Percentiles rank a stretch among this genome's conserved stretches.
phyloP scores from a whole-genome alignment of 1,140 invertebrate genomes.

The Drosophila pachea region DNA sequence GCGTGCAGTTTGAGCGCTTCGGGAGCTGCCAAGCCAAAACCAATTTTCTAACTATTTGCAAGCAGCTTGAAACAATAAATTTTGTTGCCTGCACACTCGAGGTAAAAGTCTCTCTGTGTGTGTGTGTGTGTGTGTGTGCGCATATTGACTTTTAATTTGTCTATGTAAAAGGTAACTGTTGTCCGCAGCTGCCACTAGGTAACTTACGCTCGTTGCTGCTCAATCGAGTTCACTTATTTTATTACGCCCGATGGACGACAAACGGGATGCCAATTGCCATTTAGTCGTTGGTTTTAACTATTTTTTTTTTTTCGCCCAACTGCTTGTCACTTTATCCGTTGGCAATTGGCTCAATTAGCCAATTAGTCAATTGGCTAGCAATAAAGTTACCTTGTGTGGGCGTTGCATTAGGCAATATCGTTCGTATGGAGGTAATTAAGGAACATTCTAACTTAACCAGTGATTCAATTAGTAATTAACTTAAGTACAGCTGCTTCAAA shows the following conservation, averaged over 20 bases:
- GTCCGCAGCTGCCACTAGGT: conserved; percentile 25
- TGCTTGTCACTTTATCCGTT: conserved; percentile 6
- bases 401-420: neutral
- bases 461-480: too few species aligned
- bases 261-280: conserved; percentile 7
- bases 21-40: conserved; percentile 8
- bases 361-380: conserved; percentile 10
- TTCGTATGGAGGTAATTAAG: neutral
- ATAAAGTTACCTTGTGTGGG: neutral
- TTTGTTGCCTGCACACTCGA: conserved; percentile 34
- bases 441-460: too few species aligned
- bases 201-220: conserved; percentile 19
- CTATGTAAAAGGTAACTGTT: conserved; percentile 31
- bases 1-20: neutral
- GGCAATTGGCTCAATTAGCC: conserved; percentile 12
- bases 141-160: conserved; percentile 69
- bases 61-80: conserved; percentile 63
- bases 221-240: conserved; percentile 27
- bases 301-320: neutral
- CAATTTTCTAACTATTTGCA: conserved; percentile 32
- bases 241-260: conserved; percentile 12
- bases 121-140: conserved; percentile 10
- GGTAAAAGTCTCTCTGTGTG: neutral
- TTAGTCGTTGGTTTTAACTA: neutral
- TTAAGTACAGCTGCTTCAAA: too few species aligned